These are phyloP conservation scores for Notocelia uddmanniana DNA, from an alignment of 2,888 invertebrate genomes.

Conservation along the genomic window DNA sequence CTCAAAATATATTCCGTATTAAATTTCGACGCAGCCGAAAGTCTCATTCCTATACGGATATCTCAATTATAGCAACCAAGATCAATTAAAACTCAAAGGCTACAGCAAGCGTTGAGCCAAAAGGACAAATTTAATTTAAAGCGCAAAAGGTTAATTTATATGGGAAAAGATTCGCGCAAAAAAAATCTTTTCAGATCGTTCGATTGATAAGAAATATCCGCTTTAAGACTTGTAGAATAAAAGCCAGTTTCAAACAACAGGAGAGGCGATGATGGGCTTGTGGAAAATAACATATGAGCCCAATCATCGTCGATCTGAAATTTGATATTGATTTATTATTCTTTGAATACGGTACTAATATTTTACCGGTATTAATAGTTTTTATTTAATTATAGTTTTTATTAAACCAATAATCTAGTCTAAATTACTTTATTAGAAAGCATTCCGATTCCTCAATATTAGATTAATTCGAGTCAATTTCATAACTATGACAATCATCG, in stretches of 20 bases:
- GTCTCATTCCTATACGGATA: not conserved
- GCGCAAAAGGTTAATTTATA: slow-evolving; percentile 31
- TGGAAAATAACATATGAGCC: not conserved
- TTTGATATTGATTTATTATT: not conserved
- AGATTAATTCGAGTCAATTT: not conserved
- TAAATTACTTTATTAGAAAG: not conserved
- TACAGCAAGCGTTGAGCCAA: slow-evolving; percentile 9
- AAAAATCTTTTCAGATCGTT: not conserved
- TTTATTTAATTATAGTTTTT: too few relatives aligned
- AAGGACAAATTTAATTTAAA: slow-evolving; percentile 32
- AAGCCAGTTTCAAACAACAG: not conserved
- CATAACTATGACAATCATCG: not conserved
- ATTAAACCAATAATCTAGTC: not conserved
- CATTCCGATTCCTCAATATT: not conserved
- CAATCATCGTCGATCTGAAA: not conserved
- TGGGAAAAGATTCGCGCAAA: not conserved
- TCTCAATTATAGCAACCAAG: slow-evolving; percentile 15
- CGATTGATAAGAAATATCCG: not conserved
- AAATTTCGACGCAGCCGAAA: not conserved
- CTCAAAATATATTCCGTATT: not conserved
- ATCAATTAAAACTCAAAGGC: slow-evolving; percentile 32
- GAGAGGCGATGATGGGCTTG: not conserved
- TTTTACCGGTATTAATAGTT: not conserved
- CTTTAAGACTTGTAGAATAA: not conserved
- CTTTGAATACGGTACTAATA: not conserved